A percentile compares a stretch with the other conserved stretches of the same genome.
These are phyloP conservation scores for Euphysa ruthae DNA, from an alignment of 30 jellyfish, hydroid and myxozoan genomes.

Conservation along the genomic window DNA sequence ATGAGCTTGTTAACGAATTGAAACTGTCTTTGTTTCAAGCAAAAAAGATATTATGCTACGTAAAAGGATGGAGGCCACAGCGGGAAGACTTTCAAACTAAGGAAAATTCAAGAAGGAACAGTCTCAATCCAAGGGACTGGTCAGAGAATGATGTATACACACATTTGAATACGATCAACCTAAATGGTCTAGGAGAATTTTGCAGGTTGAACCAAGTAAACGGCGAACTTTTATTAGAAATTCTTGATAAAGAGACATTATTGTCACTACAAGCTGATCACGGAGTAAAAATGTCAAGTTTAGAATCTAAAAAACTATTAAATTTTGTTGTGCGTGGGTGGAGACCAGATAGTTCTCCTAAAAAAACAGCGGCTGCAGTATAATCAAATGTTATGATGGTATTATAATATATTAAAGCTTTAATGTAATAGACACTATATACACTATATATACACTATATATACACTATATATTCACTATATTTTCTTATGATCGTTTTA, in stretches of 20 bases:
- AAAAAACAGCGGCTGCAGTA: slow-evolving; percentile 9
- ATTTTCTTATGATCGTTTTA: no score
- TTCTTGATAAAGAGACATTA: slow-evolving; percentile 31
- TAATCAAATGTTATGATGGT: no score
- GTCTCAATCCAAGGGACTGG: slow-evolving; percentile 37
- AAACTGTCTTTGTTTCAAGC: slow-evolving; percentile 61
- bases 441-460: no score
- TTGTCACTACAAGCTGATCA: slow-evolving; percentile 33
- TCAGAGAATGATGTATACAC: slow-evolving; percentile 37
- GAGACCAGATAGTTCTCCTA: slow-evolving; percentile 46
- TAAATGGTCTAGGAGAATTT: slow-evolving; percentile 45
- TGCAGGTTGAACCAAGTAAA: slow-evolving; percentile 49
- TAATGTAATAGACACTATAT: no score
- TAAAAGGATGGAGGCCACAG: slow-evolving; percentile 62
- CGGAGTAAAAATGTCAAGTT: slow-evolving; percentile 24
- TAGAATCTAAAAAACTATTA: slow-evolving; percentile 44
- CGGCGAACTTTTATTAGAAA: slow-evolving; percentile 35
- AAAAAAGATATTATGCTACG: slow-evolving; percentile 26
- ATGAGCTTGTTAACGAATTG: slow-evolving; percentile 46
- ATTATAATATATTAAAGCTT: no score
- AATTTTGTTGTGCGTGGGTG: slow-evolving; percentile 55
- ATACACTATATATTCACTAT: no score
- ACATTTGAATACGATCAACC: slow-evolving; percentile 39
- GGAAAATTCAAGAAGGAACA: slow-evolving; percentile 22
- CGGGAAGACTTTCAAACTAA: not conserved